Base-by-base conservation (phyloP, 2,113 vertebrate species). In the Semnopithecus entellus region DNA sequence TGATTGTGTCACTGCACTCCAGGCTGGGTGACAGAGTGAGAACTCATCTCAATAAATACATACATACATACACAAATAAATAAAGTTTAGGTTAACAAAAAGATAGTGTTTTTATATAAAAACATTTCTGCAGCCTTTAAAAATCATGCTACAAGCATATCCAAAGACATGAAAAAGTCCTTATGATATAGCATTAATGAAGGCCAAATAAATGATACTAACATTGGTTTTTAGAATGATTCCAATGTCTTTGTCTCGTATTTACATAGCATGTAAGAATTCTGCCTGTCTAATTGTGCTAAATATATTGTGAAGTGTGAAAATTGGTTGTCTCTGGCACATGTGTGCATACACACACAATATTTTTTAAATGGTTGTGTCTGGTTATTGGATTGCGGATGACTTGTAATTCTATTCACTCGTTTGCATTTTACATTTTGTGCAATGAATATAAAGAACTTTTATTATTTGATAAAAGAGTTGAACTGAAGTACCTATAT, bases 401-500 rank as follows among this genome's bases (percentile, higher is more conserved):
- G 30, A 76, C 35, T 95, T 90, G 80, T 72, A 87, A 96, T 88
- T 85, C 27, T 79, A 17, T 92, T 59, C 1, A 55, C 48, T 85
- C 8, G 70, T 96, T 38, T 91, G 22, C 61, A 86, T 86, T 94
- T 96, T 91, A 23, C 9, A 82, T 95, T 43, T 59, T 90, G 35
- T 70, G 55, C 5, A 84, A 59, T 90, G 73, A 93, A 75, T 35
- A 86, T 80, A 95, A 96, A 94, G 9, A 12, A 64, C 7, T 90
- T 91, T 91, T 92, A 88, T 76, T 38, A 94, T 84, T 88, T 61
- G 88, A 64, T 78, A 38, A 92, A 78, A 95, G 48, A 52, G 14
- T 50, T 75, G 50, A 91, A n/a, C 59, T 84, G 30, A 97, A 88
- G 45, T 88, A 52, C 27, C 17, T 38, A 78, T 82, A 88, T 85